phyloP scores from a whole-genome alignment of 2,888 invertebrate genomes.

The Pogonocherus hispidulus region DNA sequence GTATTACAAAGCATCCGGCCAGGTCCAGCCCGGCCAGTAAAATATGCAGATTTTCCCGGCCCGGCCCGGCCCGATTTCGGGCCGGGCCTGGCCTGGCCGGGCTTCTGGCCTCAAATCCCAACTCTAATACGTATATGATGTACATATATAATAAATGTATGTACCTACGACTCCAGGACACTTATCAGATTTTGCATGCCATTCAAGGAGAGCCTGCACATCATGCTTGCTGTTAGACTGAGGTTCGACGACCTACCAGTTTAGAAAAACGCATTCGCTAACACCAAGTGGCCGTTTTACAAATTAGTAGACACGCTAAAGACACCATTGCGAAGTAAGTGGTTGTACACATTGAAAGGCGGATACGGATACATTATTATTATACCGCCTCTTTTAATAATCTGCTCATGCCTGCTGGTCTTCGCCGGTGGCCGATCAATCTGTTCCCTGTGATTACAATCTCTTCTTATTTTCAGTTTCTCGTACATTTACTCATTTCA shows the following conservation, averaged over 20 bases:
- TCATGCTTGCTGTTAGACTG: not conserved
- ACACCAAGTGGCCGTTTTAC: not conserved
- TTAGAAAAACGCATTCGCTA: not conserved
- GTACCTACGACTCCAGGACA: not conserved
- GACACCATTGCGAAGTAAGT: not conserved
- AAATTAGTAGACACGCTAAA: not conserved
- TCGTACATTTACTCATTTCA: conserved; percentile 6
- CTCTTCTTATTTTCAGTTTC: not conserved
- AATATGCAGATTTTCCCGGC: no score
- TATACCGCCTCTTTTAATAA: conserved; percentile 21
- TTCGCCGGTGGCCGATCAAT: conserved; percentile 4
- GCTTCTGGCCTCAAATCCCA: no score
- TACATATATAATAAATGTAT: not conserved
- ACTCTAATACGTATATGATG: no score
- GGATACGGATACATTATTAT: conserved; percentile 16
- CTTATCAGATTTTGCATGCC: not conserved
- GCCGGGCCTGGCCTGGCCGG: no score
- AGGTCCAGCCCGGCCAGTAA: no score
- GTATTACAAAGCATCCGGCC: no score
- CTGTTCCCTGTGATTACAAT: not conserved
- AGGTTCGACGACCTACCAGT: not conserved
- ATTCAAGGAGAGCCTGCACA: not conserved
- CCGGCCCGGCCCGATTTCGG: no score
- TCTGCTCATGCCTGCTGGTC: conserved; percentile 28
- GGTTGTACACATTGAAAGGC: conserved; percentile 2